A percentile compares a stretch with the other conserved stretches of the same genome.
phyloP scores from a whole-genome alignment of 2,113 vertebrate species.

The Cyanoramphus novaezelandiae region DNA sequence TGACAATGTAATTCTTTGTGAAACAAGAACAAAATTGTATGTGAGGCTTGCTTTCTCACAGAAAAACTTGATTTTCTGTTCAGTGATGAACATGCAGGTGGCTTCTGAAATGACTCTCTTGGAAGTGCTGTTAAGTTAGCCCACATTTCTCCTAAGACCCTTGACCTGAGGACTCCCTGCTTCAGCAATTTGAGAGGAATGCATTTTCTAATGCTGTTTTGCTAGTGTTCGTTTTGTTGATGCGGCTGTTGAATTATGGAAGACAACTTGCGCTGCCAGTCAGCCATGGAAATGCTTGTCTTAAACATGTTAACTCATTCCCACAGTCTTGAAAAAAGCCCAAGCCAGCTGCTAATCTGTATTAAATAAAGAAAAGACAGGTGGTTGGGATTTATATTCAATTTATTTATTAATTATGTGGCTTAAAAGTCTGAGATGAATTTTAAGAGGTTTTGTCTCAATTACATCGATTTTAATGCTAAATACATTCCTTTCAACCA shows the following conservation, averaged over 20 bases:
- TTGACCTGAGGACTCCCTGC: not conserved
- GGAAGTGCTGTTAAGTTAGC: not conserved
- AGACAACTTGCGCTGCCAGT: conserved; percentile 19
- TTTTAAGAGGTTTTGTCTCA: not conserved
- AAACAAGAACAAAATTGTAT: not conserved
- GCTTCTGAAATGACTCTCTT: not conserved
- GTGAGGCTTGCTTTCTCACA: not conserved
- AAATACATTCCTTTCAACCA: not conserved
- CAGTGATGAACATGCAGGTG: not conserved
- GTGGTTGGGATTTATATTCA: not conserved
- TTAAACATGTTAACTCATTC: conserved; percentile 34
- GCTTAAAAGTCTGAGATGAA: not conserved
- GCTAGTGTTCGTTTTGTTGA: not conserved
- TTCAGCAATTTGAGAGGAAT: conserved; percentile 4
- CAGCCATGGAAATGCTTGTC: not conserved
- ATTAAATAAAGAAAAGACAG: conserved; percentile 28
- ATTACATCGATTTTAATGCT: not conserved
- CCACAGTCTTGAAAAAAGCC: conserved; percentile 42
- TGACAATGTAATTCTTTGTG: not conserved
- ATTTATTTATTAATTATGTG: conserved; percentile 20
- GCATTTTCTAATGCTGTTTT: conserved; percentile 5
- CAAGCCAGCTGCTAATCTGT: conserved; percentile 28
- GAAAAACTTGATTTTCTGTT: not conserved
- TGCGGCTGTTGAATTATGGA: not conserved
- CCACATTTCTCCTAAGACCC: not conserved